Conservation (phyloP, 2,888 invertebrate species). For the Himalopsyche anomala region DNA sequence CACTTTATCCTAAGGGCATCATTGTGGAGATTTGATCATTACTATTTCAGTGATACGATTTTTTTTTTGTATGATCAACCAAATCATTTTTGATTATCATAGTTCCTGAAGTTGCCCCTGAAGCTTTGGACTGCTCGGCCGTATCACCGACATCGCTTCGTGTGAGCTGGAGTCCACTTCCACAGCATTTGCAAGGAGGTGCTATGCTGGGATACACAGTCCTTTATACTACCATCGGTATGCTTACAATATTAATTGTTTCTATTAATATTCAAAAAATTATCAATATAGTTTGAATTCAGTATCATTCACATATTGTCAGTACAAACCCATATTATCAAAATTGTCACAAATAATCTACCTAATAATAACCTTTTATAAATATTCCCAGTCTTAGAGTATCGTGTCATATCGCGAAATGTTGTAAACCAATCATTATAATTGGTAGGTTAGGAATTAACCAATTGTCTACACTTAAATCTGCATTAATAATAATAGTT, state of each 20-base stretch:
- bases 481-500: no score
- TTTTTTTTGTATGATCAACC: not conserved
- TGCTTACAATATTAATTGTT: not conserved
- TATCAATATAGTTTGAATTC: no score
- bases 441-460: no score
- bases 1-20: no score
- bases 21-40: not conserved
- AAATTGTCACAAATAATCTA: no score
- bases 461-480: not conserved
- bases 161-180: conserved; percentile 84
- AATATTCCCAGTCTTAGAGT: not conserved
- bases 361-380: no score
- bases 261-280: no score
- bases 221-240: conserved; percentile 79
- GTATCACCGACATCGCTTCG: conserved; percentile 84
- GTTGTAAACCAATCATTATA: no score
- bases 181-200: conserved; percentile 82
- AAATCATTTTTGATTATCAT: conserved; percentile 64
- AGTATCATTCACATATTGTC: no score
- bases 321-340: no score
- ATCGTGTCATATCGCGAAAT: not conserved
- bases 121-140: conserved; percentile 82
- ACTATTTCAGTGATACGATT: no score
- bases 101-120: conserved; percentile 85
- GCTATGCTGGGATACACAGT: conserved; percentile 87